phyloP scores from a whole-genome alignment of 2,113 vertebrate species.

The Calyptomena viridis region DNA sequence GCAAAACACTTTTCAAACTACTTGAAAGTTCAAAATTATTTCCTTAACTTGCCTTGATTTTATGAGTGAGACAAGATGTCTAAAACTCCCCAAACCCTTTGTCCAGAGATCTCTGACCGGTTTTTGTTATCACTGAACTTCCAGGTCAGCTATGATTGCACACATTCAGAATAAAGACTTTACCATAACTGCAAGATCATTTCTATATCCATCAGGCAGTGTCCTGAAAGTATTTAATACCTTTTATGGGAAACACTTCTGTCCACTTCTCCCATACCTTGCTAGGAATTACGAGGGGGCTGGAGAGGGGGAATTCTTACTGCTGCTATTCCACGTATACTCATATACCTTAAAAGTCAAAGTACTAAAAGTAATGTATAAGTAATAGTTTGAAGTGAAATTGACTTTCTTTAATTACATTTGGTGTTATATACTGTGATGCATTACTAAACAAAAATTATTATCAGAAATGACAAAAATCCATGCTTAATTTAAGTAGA shows the following conservation, averaged over 20 bases:
- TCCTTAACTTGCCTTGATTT: background rate
- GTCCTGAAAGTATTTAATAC: background rate
- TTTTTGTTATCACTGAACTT: background rate
- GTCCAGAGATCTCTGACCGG: background rate
- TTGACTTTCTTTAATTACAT: constrained; percentile 28
- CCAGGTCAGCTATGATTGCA: background rate
- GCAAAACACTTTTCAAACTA: background rate
- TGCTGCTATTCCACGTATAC: background rate
- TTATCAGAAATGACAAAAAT: constrained; percentile 38
- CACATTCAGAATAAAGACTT: background rate
- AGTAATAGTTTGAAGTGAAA: constrained; percentile 33
- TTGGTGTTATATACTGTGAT: background rate
- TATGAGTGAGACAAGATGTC: background rate
- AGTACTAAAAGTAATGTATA: background rate
- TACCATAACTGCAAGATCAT: background rate
- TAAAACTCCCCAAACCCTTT: background rate
- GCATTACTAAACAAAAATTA: constrained; percentile 43
- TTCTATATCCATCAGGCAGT: background rate
- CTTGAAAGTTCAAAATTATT: background rate
- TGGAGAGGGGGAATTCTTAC: background rate
- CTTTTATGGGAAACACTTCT: background rate
- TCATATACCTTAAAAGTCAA: background rate
- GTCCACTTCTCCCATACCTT: background rate
- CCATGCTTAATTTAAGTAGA: background rate
- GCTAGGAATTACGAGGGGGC: background rate